These are phyloP conservation scores for Syngnathus typhle DNA, from an alignment of 2,113 vertebrate species.

Conservation along the genomic window DNA sequence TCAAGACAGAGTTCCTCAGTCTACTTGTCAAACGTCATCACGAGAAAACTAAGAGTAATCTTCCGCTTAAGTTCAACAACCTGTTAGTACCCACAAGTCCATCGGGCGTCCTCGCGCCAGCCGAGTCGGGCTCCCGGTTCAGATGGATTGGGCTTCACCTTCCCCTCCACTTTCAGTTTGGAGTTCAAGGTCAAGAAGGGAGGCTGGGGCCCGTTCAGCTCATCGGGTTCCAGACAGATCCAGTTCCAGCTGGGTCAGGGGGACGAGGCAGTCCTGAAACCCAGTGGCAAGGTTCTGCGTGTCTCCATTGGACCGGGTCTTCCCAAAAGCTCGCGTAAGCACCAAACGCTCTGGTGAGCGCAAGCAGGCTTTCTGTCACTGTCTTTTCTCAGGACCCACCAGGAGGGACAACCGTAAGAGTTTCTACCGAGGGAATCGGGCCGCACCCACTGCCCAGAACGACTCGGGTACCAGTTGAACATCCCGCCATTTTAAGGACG, in stretches of 20 bases:
- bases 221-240: slow-evolving; percentile 75
- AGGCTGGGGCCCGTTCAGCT: slow-evolving; percentile 73
- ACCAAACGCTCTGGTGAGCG: not conserved
- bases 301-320: slow-evolving; percentile 74
- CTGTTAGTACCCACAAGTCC: slow-evolving; percentile 57
- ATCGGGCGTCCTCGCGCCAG: not conserved
- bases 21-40: slow-evolving; percentile 74
- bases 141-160: too few relatives aligned
- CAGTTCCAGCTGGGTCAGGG: slow-evolving; percentile 73
- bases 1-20: slow-evolving; percentile 80
- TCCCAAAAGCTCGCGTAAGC: slow-evolving; percentile 74
- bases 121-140: not conserved
- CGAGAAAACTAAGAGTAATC: slow-evolving; percentile 65
- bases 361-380: not conserved
- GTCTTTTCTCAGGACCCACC: slow-evolving; percentile 65
- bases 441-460: slow-evolving; percentile 10
- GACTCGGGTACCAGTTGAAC: slow-evolving; percentile 41
- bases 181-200: slow-evolving; percentile 84
- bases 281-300: slow-evolving; percentile 65
- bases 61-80: slow-evolving; percentile 77
- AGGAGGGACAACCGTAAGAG: slow-evolving; percentile 75
- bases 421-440: slow-evolving; percentile 36
- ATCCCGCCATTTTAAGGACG: too few relatives aligned
- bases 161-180: slow-evolving; percentile 55
- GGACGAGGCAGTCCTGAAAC: slow-evolving; percentile 63